Evolutionary conservation across 2,797 vertebrate genomes (phyloP).

Genomic region (Alcedo quadribrachys): DNA sequence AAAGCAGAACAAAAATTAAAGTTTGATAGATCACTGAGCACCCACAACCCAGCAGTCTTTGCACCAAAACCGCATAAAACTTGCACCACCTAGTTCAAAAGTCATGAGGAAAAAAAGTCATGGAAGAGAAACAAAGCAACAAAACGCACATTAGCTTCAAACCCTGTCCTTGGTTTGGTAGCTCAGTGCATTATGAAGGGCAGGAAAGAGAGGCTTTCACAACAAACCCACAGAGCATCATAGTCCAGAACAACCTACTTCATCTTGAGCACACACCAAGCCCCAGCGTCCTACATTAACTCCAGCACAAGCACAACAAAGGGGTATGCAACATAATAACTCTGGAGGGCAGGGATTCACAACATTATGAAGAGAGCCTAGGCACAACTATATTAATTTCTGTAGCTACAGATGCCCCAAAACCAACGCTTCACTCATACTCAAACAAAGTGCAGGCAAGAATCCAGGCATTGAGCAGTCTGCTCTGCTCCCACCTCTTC

Average conservation of each 20-base stretch:
- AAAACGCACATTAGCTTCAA: neutral
- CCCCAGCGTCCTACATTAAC: rapidly evolving
- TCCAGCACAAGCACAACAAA: rapidly evolving
- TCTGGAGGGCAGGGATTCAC: neutral
- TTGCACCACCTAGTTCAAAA: neutral
- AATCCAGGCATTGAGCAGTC: neutral
- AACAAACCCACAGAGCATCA: rapidly evolving
- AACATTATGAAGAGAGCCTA: neutral
- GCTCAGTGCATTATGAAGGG: neutral
- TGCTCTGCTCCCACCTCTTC: neutral
- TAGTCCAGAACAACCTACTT: neutral
- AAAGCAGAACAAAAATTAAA: neutral
- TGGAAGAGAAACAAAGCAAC: neutral
- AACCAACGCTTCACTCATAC: neutral
- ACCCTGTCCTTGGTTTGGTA: neutral
- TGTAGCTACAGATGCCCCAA: neutral
- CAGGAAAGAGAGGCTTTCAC: neutral
- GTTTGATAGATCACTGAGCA: neutral
- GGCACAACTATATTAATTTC: neutral
- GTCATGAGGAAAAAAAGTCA: neutral
- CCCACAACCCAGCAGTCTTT: neutral
- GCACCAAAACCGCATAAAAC: neutral
- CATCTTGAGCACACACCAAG: rapidly evolving
- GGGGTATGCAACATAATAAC: neutral
- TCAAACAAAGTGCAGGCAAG: neutral